These are phyloP conservation scores for Corticium candelabrum DNA, from an alignment of 37 sponge, comb jelly and placozoan genomes.

Conservation along the genomic window DNA sequence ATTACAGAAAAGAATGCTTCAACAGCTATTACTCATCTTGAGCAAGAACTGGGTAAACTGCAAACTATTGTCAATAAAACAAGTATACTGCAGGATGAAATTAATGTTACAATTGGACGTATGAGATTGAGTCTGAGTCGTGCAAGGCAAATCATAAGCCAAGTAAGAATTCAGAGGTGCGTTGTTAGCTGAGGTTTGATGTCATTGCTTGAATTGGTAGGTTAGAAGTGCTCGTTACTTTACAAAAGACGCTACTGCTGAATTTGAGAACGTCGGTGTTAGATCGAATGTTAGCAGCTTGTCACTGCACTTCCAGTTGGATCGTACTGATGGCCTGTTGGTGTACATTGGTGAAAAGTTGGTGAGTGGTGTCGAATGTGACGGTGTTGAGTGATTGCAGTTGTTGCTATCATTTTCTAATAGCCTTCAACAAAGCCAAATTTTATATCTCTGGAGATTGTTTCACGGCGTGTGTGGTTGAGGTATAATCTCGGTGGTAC, in stretches of 20 bases:
- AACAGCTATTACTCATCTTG: neutral
- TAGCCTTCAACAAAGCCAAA: neutral
- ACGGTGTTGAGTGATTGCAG: no score
- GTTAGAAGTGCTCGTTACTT: neutral
- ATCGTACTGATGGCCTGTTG: neutral
- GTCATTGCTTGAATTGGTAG: no score
- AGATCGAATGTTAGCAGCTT: neutral
- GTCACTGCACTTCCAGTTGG: neutral
- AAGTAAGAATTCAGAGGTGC: no score
- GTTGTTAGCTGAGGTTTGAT: no score
- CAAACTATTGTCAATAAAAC: neutral
- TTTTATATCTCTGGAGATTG: neutral
- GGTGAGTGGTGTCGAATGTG: no score
- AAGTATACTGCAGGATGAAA: neutral
- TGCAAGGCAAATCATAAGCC: no score
- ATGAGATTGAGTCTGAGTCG: no score
- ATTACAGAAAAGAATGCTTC: no score
- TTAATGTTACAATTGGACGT: no score
- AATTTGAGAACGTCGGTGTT: neutral
- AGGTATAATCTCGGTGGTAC: neutral
- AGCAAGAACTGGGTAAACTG: neutral
- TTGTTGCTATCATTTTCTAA: no score
- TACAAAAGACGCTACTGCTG: neutral
- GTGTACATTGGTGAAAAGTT: neutral
- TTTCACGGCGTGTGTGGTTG: neutral